phyloP scores from a whole-genome alignment of 2,797 vertebrate species.

The Rhabdomys pumilio region DNA sequence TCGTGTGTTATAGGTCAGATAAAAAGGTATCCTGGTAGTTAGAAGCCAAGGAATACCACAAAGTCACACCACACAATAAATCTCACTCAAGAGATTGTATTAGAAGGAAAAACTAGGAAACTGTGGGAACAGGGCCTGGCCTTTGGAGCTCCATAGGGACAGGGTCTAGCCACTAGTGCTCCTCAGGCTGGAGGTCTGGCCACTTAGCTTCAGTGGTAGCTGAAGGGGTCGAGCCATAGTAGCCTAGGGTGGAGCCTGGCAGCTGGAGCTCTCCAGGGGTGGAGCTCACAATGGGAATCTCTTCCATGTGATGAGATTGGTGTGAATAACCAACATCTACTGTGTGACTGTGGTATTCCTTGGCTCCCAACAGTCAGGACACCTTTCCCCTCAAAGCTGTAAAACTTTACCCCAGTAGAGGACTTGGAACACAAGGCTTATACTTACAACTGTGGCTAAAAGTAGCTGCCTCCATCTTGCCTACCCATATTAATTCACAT shows the following conservation, averaged over 20 bases:
- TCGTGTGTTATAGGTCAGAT: neutral
- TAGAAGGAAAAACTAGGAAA: neutral
- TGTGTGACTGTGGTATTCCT: neutral
- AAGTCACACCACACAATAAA: neutral
- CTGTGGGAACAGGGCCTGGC: neutral
- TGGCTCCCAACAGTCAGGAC: neutral
- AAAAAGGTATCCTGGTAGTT: neutral
- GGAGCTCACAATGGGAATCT: neutral
- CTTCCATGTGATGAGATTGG: neutral
- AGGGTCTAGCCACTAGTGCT: neutral
- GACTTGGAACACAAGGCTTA: neutral
- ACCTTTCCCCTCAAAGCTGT: neutral
- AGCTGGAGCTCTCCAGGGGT: neutral
- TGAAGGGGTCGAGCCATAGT: neutral
- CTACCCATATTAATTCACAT: constrained; percentile 36
- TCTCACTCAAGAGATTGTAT: neutral
- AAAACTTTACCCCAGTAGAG: neutral
- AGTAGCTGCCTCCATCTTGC: neutral
- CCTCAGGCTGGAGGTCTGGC: neutral
- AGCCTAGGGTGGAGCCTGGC: neutral
- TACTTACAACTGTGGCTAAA: neutral
- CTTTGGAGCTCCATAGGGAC: neutral
- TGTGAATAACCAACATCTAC: neutral
- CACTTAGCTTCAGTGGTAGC: neutral
- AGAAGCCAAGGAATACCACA: neutral